Conservation (phyloP, 1,140 invertebrate species). For the Chionoecetes opilio region DNA sequence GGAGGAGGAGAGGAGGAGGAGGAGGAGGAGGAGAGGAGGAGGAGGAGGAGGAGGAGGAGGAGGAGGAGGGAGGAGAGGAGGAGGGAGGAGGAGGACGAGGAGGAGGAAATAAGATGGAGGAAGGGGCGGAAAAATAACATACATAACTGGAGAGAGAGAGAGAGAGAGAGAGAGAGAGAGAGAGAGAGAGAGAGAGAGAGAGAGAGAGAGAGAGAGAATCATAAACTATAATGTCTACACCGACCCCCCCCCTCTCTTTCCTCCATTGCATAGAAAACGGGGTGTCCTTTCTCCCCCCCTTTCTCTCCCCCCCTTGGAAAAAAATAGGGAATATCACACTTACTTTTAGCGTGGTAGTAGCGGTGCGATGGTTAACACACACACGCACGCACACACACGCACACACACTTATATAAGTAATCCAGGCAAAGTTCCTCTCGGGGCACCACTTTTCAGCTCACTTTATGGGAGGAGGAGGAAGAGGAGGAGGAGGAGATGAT, state of each 20-base stretch:
- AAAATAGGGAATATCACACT: background rate
- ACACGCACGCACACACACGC: background rate
- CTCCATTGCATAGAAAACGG: no score
- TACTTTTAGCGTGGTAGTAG: background rate
- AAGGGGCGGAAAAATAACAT: background rate
- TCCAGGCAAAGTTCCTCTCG: background rate
- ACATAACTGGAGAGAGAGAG: background rate
- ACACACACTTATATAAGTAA: constrained; percentile 21
- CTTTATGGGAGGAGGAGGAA: constrained; percentile 1
- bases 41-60: no score
- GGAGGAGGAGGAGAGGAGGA: background rate
- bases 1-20: background rate
- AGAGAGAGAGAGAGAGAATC: background rate
- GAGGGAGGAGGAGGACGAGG: background rate
- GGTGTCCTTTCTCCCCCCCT: no score
- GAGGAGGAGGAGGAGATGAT: background rate
- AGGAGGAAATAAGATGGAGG: no score
- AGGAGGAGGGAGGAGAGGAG: background rate
- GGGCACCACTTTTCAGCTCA: background rate
- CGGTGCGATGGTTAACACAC: background rate
- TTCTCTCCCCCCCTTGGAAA: no score
- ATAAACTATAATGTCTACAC: background rate
- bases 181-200: constrained; percentile 11
- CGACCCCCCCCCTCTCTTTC: background rate
- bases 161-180: constrained; percentile 23